Conservation (phyloP, 2,797 vertebrate genomes). For the Telmatherina bonti region DNA sequence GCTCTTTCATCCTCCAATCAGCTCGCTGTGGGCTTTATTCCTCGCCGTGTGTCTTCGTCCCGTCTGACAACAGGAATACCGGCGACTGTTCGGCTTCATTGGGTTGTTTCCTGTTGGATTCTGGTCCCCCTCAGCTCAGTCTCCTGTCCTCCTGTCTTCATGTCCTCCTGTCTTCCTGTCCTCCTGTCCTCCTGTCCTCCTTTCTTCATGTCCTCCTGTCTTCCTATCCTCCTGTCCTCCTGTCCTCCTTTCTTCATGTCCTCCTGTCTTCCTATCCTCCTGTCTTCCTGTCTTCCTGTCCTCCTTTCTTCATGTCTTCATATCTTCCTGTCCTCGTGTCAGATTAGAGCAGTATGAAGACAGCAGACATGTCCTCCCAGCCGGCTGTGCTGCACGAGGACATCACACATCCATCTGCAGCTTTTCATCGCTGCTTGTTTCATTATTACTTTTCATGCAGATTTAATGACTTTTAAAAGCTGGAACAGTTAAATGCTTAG, state of each 20-base stretch:
- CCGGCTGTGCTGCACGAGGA: too few species aligned
- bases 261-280: too few species aligned
- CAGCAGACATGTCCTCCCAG: background rate
- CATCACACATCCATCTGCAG: background rate
- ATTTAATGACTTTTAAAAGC: background rate
- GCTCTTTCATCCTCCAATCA: slow-evolving; percentile 45
- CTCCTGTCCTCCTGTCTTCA: too few species aligned
- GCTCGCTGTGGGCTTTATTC: too few species aligned
- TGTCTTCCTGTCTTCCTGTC: too few species aligned
- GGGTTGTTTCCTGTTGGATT: background rate
- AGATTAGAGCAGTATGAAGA: slow-evolving; percentile 1
- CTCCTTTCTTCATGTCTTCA: too few species aligned
- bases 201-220: too few species aligned
- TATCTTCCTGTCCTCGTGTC: too few species aligned
- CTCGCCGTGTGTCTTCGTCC: too few species aligned
- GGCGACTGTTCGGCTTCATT: background rate
- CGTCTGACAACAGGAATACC: background rate
- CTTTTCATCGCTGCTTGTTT: background rate
- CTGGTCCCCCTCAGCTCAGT: background rate
- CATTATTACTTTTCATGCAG: background rate
- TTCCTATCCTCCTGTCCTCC: too few species aligned
- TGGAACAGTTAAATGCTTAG: background rate
- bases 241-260: too few species aligned
- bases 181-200: too few species aligned
- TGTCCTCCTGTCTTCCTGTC: slow-evolving; percentile 2